A percentile compares a stretch with the other conserved stretches of the same genome.
These are phyloP conservation scores for Pollenia griseotomentosa DNA, from an alignment of 2,888 invertebrate genomes.

Conservation along the genomic window DNA sequence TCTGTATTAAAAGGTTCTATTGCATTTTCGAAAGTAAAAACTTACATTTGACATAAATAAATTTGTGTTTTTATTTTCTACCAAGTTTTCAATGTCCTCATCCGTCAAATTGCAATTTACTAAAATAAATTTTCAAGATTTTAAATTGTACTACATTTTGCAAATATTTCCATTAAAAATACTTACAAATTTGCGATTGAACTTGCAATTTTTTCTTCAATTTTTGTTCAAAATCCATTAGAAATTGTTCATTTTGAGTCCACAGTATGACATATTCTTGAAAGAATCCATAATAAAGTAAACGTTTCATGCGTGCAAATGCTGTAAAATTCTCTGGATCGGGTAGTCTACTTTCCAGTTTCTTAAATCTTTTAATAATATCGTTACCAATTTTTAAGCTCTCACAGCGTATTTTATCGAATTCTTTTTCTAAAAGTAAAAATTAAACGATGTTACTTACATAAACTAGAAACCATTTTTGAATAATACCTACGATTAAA, in stretches of 20 bases:
- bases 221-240: conserved; percentile 36
- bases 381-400: conserved; percentile 41
- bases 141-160: no score
- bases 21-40: background rate
- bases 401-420: conserved; percentile 30
- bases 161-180: background rate
- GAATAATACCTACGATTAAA: conserved; percentile 23
- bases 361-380: conserved; percentile 47
- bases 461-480: no score
- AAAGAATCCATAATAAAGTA: conserved; percentile 51
- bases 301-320: conserved; percentile 41
- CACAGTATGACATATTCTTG: conserved; percentile 37
- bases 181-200: conserved; percentile 54
- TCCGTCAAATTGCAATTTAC: conserved; percentile 61
- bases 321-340: conserved; percentile 20
- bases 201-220: conserved; percentile 37
- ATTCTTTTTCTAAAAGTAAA: conserved; percentile 44
- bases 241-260: conserved; percentile 44
- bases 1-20: no score
- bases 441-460: background rate
- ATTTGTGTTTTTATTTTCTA: conserved; percentile 58
- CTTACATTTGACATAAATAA: conserved; percentile 65
- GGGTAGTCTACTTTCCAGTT: conserved; percentile 42
- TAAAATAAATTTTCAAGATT: conserved; percentile 11
- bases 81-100: conserved; percentile 56